Conservation (phyloP, 1,140 invertebrate species). For the Drosophila seguyi region DNA sequence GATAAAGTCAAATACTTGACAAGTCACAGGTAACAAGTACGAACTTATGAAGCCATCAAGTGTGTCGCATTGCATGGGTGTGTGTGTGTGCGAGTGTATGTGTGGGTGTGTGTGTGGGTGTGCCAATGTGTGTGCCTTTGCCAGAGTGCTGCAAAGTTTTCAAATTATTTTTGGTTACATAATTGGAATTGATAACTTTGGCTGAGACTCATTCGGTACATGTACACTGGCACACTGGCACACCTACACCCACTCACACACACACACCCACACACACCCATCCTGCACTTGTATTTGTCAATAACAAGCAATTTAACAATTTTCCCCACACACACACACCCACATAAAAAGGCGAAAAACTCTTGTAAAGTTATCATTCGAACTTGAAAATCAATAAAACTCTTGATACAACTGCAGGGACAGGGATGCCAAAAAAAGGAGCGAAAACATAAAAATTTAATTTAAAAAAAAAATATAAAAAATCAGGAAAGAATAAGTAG, state of each 20-base stretch:
- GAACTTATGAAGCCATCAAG: constrained; percentile 77
- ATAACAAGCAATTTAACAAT: constrained; percentile 84
- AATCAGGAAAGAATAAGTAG: no score
- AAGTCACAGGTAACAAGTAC: constrained; percentile 82
- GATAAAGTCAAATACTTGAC: constrained; percentile 84
- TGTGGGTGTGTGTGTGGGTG: not conserved
- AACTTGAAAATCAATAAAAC: constrained; percentile 84
- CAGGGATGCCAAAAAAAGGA: not conserved
- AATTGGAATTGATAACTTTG: constrained; percentile 84
- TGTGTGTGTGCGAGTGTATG: constrained; percentile 16
- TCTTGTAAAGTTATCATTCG: constrained; percentile 82
- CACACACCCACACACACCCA: constrained; percentile 10
- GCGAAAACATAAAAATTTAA: not conserved
- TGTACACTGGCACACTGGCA: not conserved
- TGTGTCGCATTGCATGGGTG: constrained; percentile 31
- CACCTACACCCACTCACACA: not conserved
- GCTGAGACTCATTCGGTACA: constrained; percentile 37
- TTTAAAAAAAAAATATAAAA: no score
- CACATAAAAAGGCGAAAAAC: constrained; percentile 61
- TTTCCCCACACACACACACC: constrained; percentile 53
- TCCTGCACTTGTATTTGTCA: constrained; percentile 74
- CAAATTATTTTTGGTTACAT: constrained; percentile 84
- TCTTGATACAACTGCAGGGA: constrained; percentile 66
- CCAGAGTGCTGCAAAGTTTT: constrained; percentile 79
- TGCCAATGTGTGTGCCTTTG: constrained; percentile 45